A percentile compares a stretch with the other conserved stretches of the same genome.
phyloP scores from a whole-genome alignment of 2,888 invertebrate genomes.

The Cheiracanthium punctorium region DNA sequence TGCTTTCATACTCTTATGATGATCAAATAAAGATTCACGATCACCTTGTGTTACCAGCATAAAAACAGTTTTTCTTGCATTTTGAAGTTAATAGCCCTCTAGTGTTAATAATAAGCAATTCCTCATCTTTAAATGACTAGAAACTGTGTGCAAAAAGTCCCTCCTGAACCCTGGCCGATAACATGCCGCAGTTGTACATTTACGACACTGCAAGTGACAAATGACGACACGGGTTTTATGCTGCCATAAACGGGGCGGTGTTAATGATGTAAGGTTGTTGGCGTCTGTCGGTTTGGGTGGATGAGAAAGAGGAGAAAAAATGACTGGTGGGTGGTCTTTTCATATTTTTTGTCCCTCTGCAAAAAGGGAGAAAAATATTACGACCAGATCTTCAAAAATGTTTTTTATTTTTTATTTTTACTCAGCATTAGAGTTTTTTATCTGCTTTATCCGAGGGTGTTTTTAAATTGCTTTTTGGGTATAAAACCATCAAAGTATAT shows the following conservation, averaged over 20 bases:
- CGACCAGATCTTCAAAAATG: too few species aligned
- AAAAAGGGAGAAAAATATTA: neutral
- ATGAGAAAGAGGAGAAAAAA: neutral
- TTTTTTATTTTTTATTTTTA: too few species aligned
- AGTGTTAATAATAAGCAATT: too few species aligned
- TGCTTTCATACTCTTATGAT: too few species aligned
- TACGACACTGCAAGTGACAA: neutral
- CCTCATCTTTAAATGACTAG: neutral
- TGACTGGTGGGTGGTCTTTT: neutral
- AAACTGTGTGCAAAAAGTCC: neutral
- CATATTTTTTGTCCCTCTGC: neutral
- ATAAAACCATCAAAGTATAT: too few species aligned
- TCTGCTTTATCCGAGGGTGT: too few species aligned
- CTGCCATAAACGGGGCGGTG: slow-evolving; percentile 11
- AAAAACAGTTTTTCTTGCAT: too few species aligned
- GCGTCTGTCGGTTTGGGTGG: neutral
- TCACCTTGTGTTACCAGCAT: too few species aligned
- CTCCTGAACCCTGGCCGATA: neutral
- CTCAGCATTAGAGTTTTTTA: too few species aligned
- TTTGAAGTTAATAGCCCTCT: too few species aligned
- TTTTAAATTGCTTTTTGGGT: too few species aligned
- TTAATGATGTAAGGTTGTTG: neutral
- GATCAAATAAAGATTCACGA: too few species aligned
- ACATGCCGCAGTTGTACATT: neutral
- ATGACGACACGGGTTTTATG: neutral